Evolutionary conservation across 2,888 invertebrate genomes (phyloP).

Genomic region (Synanthedon andrenaeformis): DNA sequence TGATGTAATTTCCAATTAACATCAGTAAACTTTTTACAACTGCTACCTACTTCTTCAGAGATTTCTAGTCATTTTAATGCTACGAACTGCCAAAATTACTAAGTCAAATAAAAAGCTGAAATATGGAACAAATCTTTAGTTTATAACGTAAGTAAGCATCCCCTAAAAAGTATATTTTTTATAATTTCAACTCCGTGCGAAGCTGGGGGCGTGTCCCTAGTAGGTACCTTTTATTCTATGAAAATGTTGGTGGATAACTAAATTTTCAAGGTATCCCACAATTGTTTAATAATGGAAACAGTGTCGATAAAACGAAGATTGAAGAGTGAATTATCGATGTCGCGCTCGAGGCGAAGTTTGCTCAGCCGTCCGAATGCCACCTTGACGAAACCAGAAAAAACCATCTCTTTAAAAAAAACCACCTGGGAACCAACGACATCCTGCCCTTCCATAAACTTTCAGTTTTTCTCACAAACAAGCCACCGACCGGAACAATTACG

Average conservation of each 20-base stretch:
- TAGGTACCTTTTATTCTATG: neutral
- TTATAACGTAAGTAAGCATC: no score
- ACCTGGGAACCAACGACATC: conserved; percentile 47
- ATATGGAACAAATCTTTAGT: no score
- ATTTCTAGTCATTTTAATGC: no score
- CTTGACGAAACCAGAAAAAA: conserved; percentile 37
- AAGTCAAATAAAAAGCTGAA: no score
- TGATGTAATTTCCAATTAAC: no score
- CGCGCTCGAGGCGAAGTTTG: conserved; percentile 54
- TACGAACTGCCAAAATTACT: no score
- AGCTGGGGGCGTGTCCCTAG: no score
- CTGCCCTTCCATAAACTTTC: conserved; percentile 47
- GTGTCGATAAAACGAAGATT: conserved; percentile 33
- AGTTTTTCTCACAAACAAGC: conserved; percentile 32
- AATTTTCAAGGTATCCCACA: conserved; percentile 4
- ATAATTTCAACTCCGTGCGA: no score
- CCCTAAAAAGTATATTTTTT: no score
- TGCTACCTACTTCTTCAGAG: no score
- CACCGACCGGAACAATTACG: conserved; percentile 35
- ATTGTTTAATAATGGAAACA: conserved; percentile 45
- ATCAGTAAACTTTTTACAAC: no score
- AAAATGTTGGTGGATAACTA: neutral
- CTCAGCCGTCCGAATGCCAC: conserved; percentile 43
- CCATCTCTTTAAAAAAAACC: conserved; percentile 18
- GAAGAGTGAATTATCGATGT: conserved; percentile 63